Evolutionary conservation across 1,140 invertebrate species (phyloP).

Genomic region (Psilanteris sp.): DNA sequence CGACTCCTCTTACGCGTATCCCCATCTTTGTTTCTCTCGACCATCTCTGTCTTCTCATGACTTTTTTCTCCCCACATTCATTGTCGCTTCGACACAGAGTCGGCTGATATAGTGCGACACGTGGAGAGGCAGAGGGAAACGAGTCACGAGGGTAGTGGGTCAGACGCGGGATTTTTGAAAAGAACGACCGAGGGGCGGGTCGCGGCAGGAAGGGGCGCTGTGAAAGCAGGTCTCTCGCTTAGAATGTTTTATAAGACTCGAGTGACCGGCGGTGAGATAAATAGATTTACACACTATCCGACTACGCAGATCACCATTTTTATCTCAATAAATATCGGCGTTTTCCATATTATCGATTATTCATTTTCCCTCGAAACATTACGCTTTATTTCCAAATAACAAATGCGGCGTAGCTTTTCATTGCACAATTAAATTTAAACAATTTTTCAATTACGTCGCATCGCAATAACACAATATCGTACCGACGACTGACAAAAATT

Average conservation of each 20-base stretch:
- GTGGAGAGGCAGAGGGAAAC: conserved; percentile 66
- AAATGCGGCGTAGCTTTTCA: too few species aligned
- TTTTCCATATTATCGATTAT: conserved; percentile 3
- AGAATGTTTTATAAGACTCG: conserved; percentile 61
- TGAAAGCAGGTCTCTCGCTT: conserved; percentile 69
- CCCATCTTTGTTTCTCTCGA: conserved; percentile 36
- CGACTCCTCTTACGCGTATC: conserved; percentile 34
- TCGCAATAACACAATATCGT: too few species aligned
- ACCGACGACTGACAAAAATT: too few species aligned
- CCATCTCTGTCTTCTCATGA: conserved; percentile 50
- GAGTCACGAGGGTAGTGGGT: conserved; percentile 77
- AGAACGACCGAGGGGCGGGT: conserved; percentile 55
- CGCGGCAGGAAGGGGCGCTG: conserved; percentile 45
- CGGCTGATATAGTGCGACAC: conserved; percentile 59
- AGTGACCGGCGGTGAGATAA: conserved; percentile 53
- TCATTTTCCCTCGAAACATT: too few species aligned
- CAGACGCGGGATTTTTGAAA: conserved; percentile 71
- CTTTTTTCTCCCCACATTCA: conserved; percentile 61
- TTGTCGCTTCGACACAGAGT: conserved; percentile 56
- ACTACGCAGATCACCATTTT: conserved; percentile 20
- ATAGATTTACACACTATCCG: conserved; percentile 57
- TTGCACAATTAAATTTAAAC: too few species aligned
- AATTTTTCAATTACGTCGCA: too few species aligned
- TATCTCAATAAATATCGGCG: conserved; percentile 9
- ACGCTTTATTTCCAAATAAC: too few species aligned